These are phyloP conservation scores for Linyphia triangularis DNA, from an alignment of 2,888 invertebrate genomes.

Conservation along the genomic window DNA sequence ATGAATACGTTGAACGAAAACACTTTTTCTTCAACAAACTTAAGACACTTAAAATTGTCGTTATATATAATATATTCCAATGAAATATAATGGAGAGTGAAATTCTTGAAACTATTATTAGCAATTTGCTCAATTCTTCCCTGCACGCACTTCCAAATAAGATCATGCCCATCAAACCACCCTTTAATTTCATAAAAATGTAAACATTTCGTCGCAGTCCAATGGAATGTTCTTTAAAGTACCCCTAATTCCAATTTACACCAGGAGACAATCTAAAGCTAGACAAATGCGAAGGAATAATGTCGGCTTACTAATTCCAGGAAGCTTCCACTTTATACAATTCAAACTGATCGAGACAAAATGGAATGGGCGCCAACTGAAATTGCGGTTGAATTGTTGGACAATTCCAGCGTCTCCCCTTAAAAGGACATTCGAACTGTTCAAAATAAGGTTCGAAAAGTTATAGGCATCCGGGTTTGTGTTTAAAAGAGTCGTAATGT, in stretches of 20 bases:
- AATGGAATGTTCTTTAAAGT: background rate
- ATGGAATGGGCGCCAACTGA: background rate
- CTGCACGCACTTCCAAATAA: background rate
- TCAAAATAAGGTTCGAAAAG: background rate
- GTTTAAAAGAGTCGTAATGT: background rate
- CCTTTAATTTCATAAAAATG: too few relatives aligned
- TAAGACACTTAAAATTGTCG: too few relatives aligned
- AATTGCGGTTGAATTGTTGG: conserved; percentile 28
- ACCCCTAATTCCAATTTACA: background rate
- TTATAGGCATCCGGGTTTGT: conserved; percentile 23
- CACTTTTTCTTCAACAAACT: too few relatives aligned
- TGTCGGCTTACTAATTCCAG: background rate
- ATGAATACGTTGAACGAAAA: too few relatives aligned
- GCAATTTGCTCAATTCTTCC: too few relatives aligned
- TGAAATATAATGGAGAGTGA: too few relatives aligned
- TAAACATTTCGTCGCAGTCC: background rate
- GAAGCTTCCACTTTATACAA: conserved; percentile 18
- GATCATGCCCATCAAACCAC: too few relatives aligned
- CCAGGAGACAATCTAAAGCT: background rate
- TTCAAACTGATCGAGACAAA: background rate
- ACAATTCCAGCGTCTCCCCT: conserved; percentile 8
- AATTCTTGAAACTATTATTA: too few relatives aligned
- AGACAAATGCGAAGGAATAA: background rate
- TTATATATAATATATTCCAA: too few relatives aligned
- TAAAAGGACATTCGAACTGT: background rate